These are phyloP conservation scores for Drosophila borealis DNA, from an alignment of 2,888 invertebrate species.

Conservation along the genomic window DNA sequence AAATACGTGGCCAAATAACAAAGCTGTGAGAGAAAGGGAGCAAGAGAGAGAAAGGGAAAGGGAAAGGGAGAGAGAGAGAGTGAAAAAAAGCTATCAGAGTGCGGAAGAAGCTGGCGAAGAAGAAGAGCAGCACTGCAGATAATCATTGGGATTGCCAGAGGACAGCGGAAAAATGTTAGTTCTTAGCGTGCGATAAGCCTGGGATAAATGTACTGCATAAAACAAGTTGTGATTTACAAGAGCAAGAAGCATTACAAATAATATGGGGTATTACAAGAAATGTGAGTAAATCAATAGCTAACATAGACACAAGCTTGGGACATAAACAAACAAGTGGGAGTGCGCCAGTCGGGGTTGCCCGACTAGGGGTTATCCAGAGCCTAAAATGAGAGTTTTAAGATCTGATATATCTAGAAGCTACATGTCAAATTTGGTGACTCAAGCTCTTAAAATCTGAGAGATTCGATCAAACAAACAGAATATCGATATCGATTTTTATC, in stretches of 20 bases:
- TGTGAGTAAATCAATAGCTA: too few relatives aligned
- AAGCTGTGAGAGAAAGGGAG: background rate
- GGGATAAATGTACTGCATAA: slow-evolving; percentile 1
- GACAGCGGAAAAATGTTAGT: slow-evolving; percentile 35
- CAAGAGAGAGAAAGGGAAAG: background rate
- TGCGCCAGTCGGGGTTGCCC: too few relatives aligned
- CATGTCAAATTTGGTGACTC: too few relatives aligned
- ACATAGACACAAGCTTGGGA: too few relatives aligned
- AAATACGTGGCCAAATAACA: slow-evolving; percentile 58
- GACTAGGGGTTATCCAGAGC: too few relatives aligned
- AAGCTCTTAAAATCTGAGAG: too few relatives aligned
- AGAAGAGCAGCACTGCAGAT: slow-evolving; percentile 17
- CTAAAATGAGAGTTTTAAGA: too few relatives aligned
- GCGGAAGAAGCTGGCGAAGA: background rate
- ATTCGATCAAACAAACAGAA: too few relatives aligned
- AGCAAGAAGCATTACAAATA: background rate
- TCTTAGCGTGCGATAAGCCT: slow-evolving; percentile 6
- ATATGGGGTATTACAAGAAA: too few relatives aligned
- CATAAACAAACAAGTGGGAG: too few relatives aligned
- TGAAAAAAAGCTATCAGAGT: background rate
- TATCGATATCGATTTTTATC: too few relatives aligned
- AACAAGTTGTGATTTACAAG: background rate
- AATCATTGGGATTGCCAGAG: slow-evolving; percentile 44
- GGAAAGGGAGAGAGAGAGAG: background rate
- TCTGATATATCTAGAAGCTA: too few relatives aligned